These are phyloP conservation scores for Parauchenoglanis punctatus DNA, from an alignment of 2,797 vertebrate genomes.

Conservation along the genomic window DNA sequence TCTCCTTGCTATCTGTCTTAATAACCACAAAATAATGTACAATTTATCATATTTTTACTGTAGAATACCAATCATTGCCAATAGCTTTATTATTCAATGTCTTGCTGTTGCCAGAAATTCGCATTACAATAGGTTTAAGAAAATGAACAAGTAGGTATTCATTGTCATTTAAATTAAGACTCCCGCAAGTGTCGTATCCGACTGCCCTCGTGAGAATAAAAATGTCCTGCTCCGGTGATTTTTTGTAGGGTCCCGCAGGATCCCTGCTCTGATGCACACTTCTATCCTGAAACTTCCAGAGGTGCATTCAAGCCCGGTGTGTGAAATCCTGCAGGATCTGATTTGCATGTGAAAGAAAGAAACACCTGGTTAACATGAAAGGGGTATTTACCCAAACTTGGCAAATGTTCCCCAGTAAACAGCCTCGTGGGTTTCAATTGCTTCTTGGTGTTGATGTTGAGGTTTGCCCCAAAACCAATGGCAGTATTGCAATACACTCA, in stretches of 20 bases:
- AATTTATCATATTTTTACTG: not conserved
- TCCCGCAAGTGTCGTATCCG: not conserved
- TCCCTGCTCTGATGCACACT: not conserved
- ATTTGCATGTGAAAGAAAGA: conserved; percentile 56
- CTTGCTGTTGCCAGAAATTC: not conserved
- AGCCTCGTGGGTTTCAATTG: conserved; percentile 40
- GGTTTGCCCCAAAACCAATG: conserved; percentile 50
- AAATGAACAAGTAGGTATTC: not conserved
- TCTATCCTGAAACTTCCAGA: not conserved
- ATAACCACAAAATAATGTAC: too few species aligned
- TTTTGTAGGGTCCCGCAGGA: not conserved
- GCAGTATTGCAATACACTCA: conserved; percentile 9
- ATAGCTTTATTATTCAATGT: not conserved
- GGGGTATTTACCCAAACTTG: conserved; percentile 51
- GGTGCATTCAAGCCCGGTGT: conserved; percentile 35
- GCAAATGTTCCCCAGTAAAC: conserved; percentile 47
- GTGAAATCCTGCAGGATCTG: conserved; percentile 25
- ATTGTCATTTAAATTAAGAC: not conserved
- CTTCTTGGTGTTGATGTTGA: conserved; percentile 48
- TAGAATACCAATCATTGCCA: not conserved
- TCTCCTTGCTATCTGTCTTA: not conserved
- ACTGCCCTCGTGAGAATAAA: not conserved
- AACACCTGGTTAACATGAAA: conserved; percentile 59
- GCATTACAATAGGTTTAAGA: not conserved
- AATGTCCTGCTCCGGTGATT: not conserved